Percentiles rank a stretch among this genome's conserved stretches.
These are phyloP conservation scores for Mesaphorura yosii DNA, from an alignment of 1,140 invertebrate genomes.

Conservation along the genomic window DNA sequence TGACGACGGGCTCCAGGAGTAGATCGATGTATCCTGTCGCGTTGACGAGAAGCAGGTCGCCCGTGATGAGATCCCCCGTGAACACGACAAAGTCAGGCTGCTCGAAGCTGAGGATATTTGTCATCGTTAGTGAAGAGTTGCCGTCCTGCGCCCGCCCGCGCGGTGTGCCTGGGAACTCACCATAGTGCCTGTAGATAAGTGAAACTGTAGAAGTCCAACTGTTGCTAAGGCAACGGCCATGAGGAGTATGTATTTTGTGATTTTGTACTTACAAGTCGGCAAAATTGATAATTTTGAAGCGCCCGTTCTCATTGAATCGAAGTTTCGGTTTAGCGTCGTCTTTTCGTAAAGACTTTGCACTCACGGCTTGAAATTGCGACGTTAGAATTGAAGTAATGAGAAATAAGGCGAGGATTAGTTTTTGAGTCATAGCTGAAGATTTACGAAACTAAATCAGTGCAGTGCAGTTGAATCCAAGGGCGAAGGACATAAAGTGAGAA, in stretches of 20 bases:
- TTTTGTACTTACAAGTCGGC: conserved; percentile 8
- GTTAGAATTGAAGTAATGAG: too few relatives aligned
- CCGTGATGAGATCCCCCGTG: conserved; percentile 18
- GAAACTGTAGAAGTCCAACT: not conserved
- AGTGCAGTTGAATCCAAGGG: too few relatives aligned
- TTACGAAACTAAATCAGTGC: too few relatives aligned
- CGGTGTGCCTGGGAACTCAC: conserved; percentile 6
- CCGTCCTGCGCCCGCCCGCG: not conserved
- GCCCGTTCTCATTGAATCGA: conserved; percentile 4
- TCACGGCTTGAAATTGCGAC: too few relatives aligned
- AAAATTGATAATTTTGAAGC: conserved; percentile 10
- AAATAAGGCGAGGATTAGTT: too few relatives aligned
- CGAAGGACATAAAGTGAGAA: too few relatives aligned
- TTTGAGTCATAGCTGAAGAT: too few relatives aligned
- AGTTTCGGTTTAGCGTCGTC: not conserved
- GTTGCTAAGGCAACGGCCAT: not conserved
- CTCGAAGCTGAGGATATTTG: not conserved
- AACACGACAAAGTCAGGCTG: conserved; percentile 14
- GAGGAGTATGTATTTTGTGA: not conserved
- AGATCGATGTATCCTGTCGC: conserved; percentile 14
- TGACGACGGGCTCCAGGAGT: not conserved
- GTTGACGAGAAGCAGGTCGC: conserved; percentile 12
- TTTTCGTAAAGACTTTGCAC: too few relatives aligned
- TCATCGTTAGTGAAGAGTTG: conserved; percentile 7
- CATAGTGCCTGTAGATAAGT: conserved; percentile 12